A percentile compares a stretch with the other conserved stretches of the same genome.
Conservation (phyloP, 2,797 vertebrate species). For the Syngnathus acus region DNA sequence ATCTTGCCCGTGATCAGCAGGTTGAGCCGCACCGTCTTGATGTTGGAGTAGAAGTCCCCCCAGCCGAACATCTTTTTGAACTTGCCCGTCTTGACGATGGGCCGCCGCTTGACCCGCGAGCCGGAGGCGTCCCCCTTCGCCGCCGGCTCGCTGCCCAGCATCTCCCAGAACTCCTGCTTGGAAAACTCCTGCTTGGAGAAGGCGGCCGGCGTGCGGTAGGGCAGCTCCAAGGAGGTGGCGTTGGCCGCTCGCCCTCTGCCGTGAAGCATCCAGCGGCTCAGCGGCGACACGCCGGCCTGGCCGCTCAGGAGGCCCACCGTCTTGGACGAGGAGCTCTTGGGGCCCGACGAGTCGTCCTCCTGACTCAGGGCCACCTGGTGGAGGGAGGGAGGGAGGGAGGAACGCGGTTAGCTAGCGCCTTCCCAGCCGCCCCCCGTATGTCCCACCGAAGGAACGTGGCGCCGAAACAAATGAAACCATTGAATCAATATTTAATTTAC, state of each 20-base stretch:
- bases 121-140: conserved; percentile 64
- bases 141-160: conserved; percentile 76
- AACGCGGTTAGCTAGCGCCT: conserved; percentile 10
- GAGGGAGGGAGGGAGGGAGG: conserved; percentile 20
- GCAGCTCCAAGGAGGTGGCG: conserved; percentile 77
- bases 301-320: conserved; percentile 65
- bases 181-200: conserved; percentile 80
- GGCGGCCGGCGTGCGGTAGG: conserved; percentile 72
- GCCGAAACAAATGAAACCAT: conserved; percentile 52
- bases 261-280: conserved; percentile 75
- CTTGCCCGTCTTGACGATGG: conserved; percentile 77
- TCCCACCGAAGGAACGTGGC: conserved; percentile 35
- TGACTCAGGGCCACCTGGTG: conserved; percentile 79
- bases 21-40: conserved; percentile 96
- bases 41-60: conserved; percentile 98
- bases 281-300: conserved; percentile 66
- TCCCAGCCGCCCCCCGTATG: too few relatives aligned
- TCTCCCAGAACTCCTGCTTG: conserved; percentile 84
- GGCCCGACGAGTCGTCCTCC: conserved; percentile 68
- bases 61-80: conserved; percentile 96
- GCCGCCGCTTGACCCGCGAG: conserved; percentile 74
- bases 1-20: conserved; percentile 96
- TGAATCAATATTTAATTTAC: conserved; percentile 69
- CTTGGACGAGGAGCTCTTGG: conserved; percentile 65
- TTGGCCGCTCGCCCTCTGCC: conserved; percentile 73